These are phyloP conservation scores for Arenaria interpres DNA, from an alignment of 2,113 vertebrate genomes.

Conservation along the genomic window DNA sequence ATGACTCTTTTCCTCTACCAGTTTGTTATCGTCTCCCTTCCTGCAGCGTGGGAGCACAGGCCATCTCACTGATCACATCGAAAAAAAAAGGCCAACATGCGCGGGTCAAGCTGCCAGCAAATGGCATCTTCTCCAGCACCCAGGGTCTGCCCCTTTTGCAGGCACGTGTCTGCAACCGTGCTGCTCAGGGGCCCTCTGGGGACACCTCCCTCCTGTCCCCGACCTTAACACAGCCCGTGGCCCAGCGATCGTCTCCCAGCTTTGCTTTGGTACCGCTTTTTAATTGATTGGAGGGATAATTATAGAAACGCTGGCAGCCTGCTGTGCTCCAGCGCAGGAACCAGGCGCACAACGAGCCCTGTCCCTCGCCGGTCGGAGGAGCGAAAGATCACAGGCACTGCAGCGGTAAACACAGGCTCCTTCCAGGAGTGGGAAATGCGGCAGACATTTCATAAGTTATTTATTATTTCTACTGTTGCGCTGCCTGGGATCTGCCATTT, in stretches of 20 bases:
- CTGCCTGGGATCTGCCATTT: slow-evolving; percentile 22
- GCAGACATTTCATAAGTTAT: slow-evolving; percentile 14
- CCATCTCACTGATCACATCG: neutral
- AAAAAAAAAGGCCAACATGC: no score
- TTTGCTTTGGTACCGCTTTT: neutral
- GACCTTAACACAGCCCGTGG: neutral
- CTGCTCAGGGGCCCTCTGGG: neutral
- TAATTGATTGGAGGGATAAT: slow-evolving; percentile 35
- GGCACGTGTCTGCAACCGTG: neutral
- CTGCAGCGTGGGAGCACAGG: neutral
- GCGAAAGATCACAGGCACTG: neutral
- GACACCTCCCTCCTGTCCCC: neutral
- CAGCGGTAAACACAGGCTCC: neutral
- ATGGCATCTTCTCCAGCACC: neutral
- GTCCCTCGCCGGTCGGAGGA: neutral
- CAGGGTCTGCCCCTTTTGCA: neutral
- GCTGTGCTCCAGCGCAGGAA: neutral
- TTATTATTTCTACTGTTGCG: neutral
- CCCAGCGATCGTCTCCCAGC: neutral
- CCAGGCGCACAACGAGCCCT: neutral
- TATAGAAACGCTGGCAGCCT: neutral
- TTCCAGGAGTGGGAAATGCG: neutral
- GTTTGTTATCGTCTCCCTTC: neutral
- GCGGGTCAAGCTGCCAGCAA: accelerated
- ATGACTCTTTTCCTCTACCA: neutral